Evolutionary conservation across 2,797 vertebrate genomes (phyloP).

Genomic region (Semotilus atromaculatus): DNA sequence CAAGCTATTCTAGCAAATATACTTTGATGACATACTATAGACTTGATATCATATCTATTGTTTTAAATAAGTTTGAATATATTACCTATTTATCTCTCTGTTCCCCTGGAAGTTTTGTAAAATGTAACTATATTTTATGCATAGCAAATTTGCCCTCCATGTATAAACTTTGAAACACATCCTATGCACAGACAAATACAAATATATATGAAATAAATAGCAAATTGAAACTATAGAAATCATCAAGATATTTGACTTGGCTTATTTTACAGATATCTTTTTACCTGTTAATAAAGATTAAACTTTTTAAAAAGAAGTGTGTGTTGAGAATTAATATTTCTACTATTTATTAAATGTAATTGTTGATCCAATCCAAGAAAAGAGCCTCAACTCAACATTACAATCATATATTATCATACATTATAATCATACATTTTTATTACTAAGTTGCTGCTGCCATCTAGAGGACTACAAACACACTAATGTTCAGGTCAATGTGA

Average conservation of each 20-base stretch:
- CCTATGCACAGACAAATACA: neutral
- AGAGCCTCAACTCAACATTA: neutral
- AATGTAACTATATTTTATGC: neutral
- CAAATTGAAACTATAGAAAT: neutral
- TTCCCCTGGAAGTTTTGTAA: neutral
- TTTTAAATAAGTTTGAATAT: neutral
- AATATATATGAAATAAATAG: neutral
- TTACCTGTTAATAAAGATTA: neutral
- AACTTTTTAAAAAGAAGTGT: neutral
- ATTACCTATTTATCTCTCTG: neutral
- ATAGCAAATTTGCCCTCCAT: neutral
- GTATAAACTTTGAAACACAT: neutral
- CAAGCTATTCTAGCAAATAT: neutral
- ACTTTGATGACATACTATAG: neutral
- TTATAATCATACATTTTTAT: too few relatives aligned
- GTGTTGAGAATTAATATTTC: neutral
- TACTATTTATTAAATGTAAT: neutral
- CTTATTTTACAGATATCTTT: neutral
- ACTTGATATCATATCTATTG: neutral
- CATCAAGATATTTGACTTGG: neutral
- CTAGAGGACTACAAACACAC: constrained; percentile 15
- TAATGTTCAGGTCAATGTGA: too few relatives aligned
- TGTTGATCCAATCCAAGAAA: neutral
- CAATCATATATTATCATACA: too few relatives aligned
- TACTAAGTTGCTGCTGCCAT: constrained; percentile 24